Percentiles rank a stretch among this genome's conserved stretches.
phyloP scores from a whole-genome alignment of 1,140 invertebrate species.

The Charaxes varanes region DNA sequence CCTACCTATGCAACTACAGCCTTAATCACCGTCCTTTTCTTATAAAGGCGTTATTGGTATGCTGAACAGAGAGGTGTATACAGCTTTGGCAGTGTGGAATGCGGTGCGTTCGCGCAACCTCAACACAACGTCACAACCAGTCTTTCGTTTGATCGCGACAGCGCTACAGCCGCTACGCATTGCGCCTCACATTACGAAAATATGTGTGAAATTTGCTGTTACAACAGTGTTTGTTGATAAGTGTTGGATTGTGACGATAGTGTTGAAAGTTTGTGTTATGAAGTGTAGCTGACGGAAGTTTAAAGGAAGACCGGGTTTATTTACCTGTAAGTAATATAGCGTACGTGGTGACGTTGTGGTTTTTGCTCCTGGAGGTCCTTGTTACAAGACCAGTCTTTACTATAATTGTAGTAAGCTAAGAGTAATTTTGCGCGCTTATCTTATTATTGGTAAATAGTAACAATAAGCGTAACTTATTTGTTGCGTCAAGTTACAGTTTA shows the following conservation, averaged over 20 bases:
- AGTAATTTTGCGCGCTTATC: background rate
- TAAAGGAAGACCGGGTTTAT: slow-evolving; percentile 49
- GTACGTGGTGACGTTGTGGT: slow-evolving; percentile 61
- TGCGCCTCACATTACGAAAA: slow-evolving; percentile 45
- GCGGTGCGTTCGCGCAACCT: slow-evolving; percentile 61
- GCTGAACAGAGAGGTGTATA: slow-evolving; percentile 35
- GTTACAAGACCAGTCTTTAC: slow-evolving; percentile 15
- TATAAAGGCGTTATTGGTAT: background rate
- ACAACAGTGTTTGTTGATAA: slow-evolving; percentile 51
- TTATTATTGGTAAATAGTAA: no score
- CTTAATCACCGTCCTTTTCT: slow-evolving; percentile 25
- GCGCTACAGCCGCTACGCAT: slow-evolving; percentile 36
- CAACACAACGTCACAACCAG: slow-evolving; percentile 39
- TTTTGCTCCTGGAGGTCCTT: slow-evolving; percentile 37
- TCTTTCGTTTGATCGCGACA: slow-evolving; percentile 53
- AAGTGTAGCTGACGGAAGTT: slow-evolving; percentile 59
- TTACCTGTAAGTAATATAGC: slow-evolving; percentile 59
- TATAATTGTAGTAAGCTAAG: background rate
- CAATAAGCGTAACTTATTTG: no score
- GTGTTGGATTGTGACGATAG: slow-evolving; percentile 53
- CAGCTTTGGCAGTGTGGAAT: slow-evolving; percentile 56
- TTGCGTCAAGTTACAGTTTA: no score
- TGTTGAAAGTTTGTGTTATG: slow-evolving; percentile 61
- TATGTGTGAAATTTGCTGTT: slow-evolving; percentile 61
- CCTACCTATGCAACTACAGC: slow-evolving; percentile 54